A percentile compares a stretch with the other conserved stretches of the same genome.
Conservation (phyloP, 2,113 vertebrate genomes). For the Carlito syrichta region DNA sequence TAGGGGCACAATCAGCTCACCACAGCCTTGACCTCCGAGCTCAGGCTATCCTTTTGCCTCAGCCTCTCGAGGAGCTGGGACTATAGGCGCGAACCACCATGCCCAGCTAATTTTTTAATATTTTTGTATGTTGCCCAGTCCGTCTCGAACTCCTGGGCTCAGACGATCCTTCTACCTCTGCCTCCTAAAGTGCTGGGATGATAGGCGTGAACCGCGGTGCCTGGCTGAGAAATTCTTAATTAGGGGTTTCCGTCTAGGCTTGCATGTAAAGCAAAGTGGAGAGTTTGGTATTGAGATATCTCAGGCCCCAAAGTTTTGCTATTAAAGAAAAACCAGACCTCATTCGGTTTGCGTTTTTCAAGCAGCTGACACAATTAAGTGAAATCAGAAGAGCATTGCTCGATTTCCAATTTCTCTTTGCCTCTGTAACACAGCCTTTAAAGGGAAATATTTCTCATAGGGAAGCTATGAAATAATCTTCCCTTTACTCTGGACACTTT, state of each 20-base stretch:
- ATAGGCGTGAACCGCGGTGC: too few relatives aligned
- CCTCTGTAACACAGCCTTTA: not conserved
- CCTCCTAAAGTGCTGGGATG: too few relatives aligned
- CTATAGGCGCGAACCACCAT: too few relatives aligned
- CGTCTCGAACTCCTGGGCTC: too few relatives aligned
- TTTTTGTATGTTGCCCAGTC: too few relatives aligned
- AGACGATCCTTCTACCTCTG: too few relatives aligned
- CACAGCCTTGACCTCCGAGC: too few relatives aligned
- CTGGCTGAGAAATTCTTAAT: not conserved
- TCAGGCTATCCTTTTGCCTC: too few relatives aligned
- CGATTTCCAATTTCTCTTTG: not conserved
- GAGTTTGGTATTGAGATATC: not conserved
- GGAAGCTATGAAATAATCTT: slow-evolving; percentile 22
- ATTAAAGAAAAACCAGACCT: not conserved
- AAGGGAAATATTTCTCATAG: not conserved
- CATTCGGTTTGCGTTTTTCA: not conserved
- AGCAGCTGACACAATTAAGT: not conserved
- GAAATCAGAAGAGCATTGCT: not conserved
- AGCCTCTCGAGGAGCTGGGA: too few relatives aligned
- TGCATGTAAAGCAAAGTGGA: not conserved
- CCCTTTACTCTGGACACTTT: slow-evolving; percentile 1
- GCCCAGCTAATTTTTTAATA: too few relatives aligned
- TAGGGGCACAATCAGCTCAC: too few relatives aligned
- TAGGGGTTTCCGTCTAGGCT: not conserved
- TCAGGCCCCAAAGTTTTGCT: not conserved